phyloP scores from a whole-genome alignment of 2,888 invertebrate species.

The Lomographa bimaculata region DNA sequence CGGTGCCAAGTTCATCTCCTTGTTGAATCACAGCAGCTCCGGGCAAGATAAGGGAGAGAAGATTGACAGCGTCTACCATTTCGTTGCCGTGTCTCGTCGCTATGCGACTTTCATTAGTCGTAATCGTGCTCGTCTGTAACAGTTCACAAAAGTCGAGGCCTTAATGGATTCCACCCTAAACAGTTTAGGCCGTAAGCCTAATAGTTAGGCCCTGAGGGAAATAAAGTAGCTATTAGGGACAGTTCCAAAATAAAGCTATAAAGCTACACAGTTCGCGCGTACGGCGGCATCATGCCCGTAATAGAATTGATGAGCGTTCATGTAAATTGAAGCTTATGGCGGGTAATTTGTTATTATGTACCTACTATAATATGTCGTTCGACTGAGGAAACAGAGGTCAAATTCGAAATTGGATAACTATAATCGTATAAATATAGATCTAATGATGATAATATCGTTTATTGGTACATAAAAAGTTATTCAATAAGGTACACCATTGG shows the following conservation, averaged over 20 bases:
- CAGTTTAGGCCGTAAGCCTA: too few species aligned
- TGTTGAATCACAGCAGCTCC: conserved; percentile 91
- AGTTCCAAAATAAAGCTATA: conserved; percentile 10
- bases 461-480: too few species aligned
- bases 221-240: conserved; percentile 5
- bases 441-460: too few species aligned
- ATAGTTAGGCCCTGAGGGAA: background rate
- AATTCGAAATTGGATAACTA: too few species aligned
- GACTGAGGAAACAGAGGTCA: too few species aligned
- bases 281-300: conserved; percentile 11
- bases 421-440: too few species aligned
- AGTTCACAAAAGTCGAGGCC: background rate
- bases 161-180: background rate
- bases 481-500: too few species aligned
- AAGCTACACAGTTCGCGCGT: conserved; percentile 3
- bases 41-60: conserved; percentile 87
- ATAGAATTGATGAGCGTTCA: conserved; percentile 20
- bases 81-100: conserved; percentile 86
- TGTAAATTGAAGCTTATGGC: conserved; percentile 21
- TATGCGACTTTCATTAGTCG: conserved; percentile 49
- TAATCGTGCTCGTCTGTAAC: conserved; percentile 62
- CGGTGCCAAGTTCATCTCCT: conserved; percentile 89
- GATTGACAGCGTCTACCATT: conserved; percentile 87
- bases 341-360: conserved; percentile 7
- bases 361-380: background rate